A percentile compares a stretch with the other conserved stretches of the same genome.
Conservation (phyloP, 1,140 invertebrate genomes). For the Ctenoplectra terminalis region DNA sequence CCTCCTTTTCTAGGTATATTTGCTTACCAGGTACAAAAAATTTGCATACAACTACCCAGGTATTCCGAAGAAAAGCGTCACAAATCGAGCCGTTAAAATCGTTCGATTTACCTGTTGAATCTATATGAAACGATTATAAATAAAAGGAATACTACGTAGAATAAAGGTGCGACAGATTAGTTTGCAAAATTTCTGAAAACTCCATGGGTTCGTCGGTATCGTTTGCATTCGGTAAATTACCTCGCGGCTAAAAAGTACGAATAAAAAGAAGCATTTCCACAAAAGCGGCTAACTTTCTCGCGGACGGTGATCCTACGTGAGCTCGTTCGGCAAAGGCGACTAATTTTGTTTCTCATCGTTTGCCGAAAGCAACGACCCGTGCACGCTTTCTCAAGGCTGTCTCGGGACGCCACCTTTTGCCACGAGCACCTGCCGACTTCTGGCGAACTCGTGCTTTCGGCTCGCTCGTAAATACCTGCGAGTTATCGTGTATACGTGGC, state of each 20-base stretch:
- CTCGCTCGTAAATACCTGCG: slow-evolving; percentile 64
- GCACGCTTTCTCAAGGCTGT: slow-evolving; percentile 64
- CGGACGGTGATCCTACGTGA: slow-evolving; percentile 18
- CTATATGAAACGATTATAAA: too few relatives aligned
- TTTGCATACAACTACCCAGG: neutral
- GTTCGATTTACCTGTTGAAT: neutral
- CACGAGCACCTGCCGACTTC: slow-evolving; percentile 67
- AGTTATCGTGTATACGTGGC: slow-evolving; percentile 45
- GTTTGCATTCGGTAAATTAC: slow-evolving; percentile 24
- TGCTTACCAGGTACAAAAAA: slow-evolving; percentile 12
- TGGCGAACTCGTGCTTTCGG: slow-evolving; percentile 49
- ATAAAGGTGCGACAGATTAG: too few relatives aligned
- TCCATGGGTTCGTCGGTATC: too few relatives aligned
- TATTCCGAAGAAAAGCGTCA: neutral
- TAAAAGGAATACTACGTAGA: too few relatives aligned
- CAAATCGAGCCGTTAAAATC: neutral
- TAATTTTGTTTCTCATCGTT: slow-evolving; percentile 71
- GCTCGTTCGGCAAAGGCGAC: slow-evolving; percentile 52
- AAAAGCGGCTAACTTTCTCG: slow-evolving; percentile 30
- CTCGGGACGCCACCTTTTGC: slow-evolving; percentile 65
- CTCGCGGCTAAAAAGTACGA: neutral
- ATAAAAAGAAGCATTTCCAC: neutral
- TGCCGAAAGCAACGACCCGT: slow-evolving; percentile 71
- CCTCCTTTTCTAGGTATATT: neutral
- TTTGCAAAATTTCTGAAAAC: slow-evolving; percentile 2